These are phyloP conservation scores for Camarhynchus parvulus DNA, from an alignment of 2,113 vertebrate genomes.

Conservation along the genomic window DNA sequence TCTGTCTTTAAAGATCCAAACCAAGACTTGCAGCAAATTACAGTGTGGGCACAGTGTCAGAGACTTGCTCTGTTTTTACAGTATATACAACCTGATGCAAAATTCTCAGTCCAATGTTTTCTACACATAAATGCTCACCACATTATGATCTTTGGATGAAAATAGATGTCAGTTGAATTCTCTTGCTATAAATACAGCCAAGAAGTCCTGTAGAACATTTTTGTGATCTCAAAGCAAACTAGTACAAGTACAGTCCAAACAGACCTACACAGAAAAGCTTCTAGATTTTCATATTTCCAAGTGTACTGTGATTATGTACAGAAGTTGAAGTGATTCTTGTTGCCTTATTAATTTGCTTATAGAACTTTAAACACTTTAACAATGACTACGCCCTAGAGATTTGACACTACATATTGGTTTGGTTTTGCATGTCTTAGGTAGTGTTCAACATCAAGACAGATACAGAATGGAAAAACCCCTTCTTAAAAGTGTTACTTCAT, in stretches of 20 bases:
- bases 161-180: neutral
- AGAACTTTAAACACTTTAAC: neutral
- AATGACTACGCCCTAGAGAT: neutral
- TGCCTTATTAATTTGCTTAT: neutral
- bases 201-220: neutral
- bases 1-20: conserved; percentile 10
- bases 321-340: neutral
- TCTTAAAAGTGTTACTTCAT: neutral
- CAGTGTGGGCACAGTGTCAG: neutral
- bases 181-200: neutral
- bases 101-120: neutral
- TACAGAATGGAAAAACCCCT: neutral
- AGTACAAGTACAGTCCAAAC: neutral
- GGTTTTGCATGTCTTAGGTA: neutral
- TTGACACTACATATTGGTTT: neutral
- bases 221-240: neutral
- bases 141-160: neutral
- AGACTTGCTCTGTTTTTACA: neutral
- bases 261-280: neutral
- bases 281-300: neutral
- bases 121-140: neutral
- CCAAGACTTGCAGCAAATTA: neutral
- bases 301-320: neutral
- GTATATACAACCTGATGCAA: neutral
- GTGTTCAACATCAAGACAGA: neutral